Percentiles rank a stretch among this genome's conserved stretches.
These are phyloP conservation scores for Embidobia sp. DNA, from an alignment of 2,888 invertebrate species.

Conservation along the genomic window DNA sequence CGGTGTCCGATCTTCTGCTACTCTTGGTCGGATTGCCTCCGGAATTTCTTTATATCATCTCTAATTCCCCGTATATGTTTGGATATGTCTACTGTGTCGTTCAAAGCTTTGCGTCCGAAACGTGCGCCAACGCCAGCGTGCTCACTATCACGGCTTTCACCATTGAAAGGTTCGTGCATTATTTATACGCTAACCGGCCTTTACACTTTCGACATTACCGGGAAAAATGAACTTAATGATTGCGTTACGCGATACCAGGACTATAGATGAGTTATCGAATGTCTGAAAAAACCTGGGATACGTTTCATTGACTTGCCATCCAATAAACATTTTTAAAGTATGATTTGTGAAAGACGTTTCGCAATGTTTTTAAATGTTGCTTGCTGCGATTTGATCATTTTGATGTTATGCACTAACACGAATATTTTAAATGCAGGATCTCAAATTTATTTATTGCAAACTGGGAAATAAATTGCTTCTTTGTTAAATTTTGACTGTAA, in stretches of 20 bases:
- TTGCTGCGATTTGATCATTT: no score
- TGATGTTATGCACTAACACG: no score
- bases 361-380: no score
- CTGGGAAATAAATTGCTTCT: no score
- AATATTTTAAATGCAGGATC: no score
- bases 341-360: no score
- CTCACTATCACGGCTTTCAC: slow-evolving; percentile 94
- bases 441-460: no score
- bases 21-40: slow-evolving; percentile 84
- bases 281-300: no score
- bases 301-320: no score
- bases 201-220: background rate
- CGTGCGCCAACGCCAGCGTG: slow-evolving; percentile 93
- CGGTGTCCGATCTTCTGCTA: slow-evolving; percentile 85
- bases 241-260: background rate
- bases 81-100: slow-evolving; percentile 89
- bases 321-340: no score
- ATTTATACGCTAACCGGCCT: slow-evolving; percentile 3
- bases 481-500: no score
- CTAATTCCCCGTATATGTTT: slow-evolving; percentile 87
- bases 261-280: slow-evolving; percentile 4
- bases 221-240: slow-evolving; percentile 2
- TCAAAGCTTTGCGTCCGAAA: slow-evolving; percentile 90
- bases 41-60: slow-evolving; percentile 83
- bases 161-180: slow-evolving; percentile 86